Evolutionary conservation across 2,797 vertebrate genomes (phyloP).

Genomic region (Danio albolineatus): DNA sequence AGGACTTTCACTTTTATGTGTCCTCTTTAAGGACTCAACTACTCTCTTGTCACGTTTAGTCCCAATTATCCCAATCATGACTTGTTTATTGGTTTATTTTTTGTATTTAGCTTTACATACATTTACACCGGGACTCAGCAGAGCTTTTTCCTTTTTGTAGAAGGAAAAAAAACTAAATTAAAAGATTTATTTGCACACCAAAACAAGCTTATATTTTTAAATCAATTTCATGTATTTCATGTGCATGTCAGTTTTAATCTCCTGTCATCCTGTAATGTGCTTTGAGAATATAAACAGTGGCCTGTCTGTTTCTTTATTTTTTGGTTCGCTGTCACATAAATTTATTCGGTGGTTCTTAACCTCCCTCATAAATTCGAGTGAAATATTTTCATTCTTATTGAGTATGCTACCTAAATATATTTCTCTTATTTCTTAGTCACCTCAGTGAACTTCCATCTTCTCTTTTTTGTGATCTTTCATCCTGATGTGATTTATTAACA

Average conservation of each 20-base stretch:
- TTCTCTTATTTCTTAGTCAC: neutral
- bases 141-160: neutral
- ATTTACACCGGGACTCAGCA: neutral
- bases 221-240: neutral
- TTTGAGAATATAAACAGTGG: slow-evolving; percentile 15
- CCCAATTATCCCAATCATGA: no score
- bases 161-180: neutral
- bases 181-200: slow-evolving; percentile 1
- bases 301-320: neutral
- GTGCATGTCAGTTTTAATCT: slow-evolving; percentile 1
- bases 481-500: slow-evolving; percentile 30
- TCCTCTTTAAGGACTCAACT: no score
- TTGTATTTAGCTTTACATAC: neutral
- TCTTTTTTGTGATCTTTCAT: neutral
- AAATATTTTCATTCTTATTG: slow-evolving; percentile 7
- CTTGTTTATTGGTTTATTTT: neutral
- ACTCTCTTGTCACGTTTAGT: neutral
- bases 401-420: neutral
- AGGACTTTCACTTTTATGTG: no score
- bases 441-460: slow-evolving; percentile 1
- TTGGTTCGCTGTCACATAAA: neutral
- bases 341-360: neutral
- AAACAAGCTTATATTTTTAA: neutral
- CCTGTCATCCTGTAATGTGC: neutral
- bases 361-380: neutral